Evolutionary conservation across 2,797 vertebrate genomes (phyloP).

Genomic region (Vireo griseus): DNA sequence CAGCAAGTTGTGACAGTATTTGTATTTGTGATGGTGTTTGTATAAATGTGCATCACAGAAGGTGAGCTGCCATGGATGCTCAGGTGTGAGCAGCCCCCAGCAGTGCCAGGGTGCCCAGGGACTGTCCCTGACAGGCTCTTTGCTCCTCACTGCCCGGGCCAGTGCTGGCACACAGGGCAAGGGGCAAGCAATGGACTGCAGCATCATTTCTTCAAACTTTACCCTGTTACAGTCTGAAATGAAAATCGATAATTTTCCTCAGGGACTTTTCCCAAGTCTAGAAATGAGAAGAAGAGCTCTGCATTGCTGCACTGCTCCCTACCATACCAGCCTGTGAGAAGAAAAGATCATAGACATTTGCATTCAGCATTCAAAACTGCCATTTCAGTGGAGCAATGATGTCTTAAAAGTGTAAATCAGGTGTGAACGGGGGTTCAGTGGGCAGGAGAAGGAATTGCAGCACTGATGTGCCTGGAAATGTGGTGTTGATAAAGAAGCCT

Average conservation of each 20-base stretch:
- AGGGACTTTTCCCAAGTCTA: not conserved
- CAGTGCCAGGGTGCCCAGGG: not conserved
- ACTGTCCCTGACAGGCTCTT: not conserved
- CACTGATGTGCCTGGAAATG: not conserved
- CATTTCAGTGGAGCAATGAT: not conserved
- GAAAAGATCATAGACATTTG: not conserved
- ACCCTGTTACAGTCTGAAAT: not conserved
- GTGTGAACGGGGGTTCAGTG: not conserved
- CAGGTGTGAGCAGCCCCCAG: not conserved
- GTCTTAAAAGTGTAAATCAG: not conserved
- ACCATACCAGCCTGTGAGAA: not conserved
- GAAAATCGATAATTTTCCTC: not conserved
- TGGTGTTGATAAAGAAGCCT: not conserved
- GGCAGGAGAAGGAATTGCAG: not conserved
- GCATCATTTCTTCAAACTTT: not conserved
- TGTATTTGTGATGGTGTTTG: not conserved
- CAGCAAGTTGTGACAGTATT: not conserved
- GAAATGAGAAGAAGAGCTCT: not conserved
- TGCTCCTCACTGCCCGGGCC: not conserved
- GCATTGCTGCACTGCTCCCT: fast-evolving
- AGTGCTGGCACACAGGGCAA: not conserved
- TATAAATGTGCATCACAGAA: not conserved
- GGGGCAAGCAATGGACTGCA: not conserved
- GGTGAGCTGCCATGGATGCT: not conserved
- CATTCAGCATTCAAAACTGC: not conserved